These are phyloP conservation scores for Neoitamus cyanurus DNA, from an alignment of 2,888 invertebrate species.

Conservation along the genomic window DNA sequence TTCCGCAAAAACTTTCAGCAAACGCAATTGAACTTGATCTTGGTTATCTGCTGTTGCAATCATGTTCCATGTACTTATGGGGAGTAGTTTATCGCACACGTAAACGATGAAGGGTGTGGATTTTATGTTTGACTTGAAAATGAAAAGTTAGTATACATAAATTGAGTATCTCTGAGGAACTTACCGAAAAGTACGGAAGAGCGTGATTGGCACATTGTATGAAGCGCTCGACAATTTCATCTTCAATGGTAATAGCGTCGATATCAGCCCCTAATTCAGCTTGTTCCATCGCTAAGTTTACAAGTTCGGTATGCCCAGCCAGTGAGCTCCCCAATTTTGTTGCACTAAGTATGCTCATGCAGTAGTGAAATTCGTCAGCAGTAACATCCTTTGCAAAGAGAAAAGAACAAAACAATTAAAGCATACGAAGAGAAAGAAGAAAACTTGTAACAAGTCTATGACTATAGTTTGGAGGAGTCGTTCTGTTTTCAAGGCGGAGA, in stretches of 20 bases:
- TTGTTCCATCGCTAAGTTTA: slow-evolving; percentile 86
- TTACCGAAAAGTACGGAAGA: slow-evolving; percentile 88
- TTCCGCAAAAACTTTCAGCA: slow-evolving; percentile 89
- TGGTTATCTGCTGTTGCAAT: slow-evolving; percentile 71
- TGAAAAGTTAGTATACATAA: slow-evolving; percentile 50
- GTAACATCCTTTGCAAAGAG: slow-evolving; percentile 78
- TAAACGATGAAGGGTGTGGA: slow-evolving; percentile 86
- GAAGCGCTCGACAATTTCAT: slow-evolving; percentile 81
- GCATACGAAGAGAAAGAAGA: background rate
- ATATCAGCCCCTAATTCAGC: slow-evolving; percentile 82
- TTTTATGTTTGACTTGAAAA: slow-evolving; percentile 80
- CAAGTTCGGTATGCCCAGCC: slow-evolving; percentile 86
- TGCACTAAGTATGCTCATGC: slow-evolving; percentile 86
- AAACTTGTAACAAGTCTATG: background rate
- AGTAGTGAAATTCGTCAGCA: slow-evolving; percentile 89
- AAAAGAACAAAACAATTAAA: background rate
- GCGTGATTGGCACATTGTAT: slow-evolving; percentile 88
- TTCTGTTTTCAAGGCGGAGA: no score
- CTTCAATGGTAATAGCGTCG: slow-evolving; percentile 67
- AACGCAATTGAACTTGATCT: slow-evolving; percentile 77
- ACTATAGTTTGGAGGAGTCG: no score
- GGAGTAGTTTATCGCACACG: slow-evolving; percentile 86
- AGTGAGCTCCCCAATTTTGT: slow-evolving; percentile 85
- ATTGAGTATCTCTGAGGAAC: slow-evolving; percentile 56
- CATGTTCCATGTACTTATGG: slow-evolving; percentile 75